Evolutionary conservation across 2,797 vertebrate species (phyloP).

Genomic region (Hoplostethus mediterraneus): DNA sequence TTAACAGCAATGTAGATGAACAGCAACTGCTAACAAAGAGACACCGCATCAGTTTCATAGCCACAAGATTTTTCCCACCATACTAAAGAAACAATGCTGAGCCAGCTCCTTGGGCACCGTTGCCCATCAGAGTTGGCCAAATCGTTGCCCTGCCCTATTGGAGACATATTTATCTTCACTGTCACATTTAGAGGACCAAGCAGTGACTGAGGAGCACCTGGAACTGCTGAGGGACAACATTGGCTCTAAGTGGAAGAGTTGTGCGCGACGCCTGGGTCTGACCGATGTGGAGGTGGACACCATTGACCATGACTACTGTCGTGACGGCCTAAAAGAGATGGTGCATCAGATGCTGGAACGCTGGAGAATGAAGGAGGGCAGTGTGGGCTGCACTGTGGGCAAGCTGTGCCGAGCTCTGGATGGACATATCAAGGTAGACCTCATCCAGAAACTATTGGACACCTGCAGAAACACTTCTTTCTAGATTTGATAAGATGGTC

Average conservation of each 20-base stretch:
- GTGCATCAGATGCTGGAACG: conserved; percentile 93
- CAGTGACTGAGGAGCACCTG: conserved; percentile 86
- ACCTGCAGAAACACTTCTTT: conserved; percentile 58
- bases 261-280: conserved; percentile 90
- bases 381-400: conserved; percentile 88
- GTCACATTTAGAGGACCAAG: conserved; percentile 63
- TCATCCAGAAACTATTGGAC: conserved; percentile 82
- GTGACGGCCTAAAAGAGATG: conserved; percentile 93
- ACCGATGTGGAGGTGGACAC: conserved; percentile 88
- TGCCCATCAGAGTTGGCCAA: not conserved
- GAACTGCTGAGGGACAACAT: conserved; percentile 89
- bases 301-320: conserved; percentile 91
- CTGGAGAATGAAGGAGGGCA: conserved; percentile 94
- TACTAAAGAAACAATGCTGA: too few relatives aligned
- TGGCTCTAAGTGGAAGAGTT: conserved; percentile 90
- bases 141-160: not conserved
- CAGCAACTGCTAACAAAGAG: not conserved
- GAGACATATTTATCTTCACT: not conserved
- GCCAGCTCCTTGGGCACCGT: too few relatives aligned
- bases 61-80: not conserved
- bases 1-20: not conserved
- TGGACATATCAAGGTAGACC: conserved; percentile 79
- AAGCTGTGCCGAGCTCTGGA: conserved; percentile 89
- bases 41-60: too few relatives aligned
- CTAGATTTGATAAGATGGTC: not conserved